Evolutionary conservation across 2,888 invertebrate species (phyloP).

Genomic region (Dromius quadrimaculatus): DNA sequence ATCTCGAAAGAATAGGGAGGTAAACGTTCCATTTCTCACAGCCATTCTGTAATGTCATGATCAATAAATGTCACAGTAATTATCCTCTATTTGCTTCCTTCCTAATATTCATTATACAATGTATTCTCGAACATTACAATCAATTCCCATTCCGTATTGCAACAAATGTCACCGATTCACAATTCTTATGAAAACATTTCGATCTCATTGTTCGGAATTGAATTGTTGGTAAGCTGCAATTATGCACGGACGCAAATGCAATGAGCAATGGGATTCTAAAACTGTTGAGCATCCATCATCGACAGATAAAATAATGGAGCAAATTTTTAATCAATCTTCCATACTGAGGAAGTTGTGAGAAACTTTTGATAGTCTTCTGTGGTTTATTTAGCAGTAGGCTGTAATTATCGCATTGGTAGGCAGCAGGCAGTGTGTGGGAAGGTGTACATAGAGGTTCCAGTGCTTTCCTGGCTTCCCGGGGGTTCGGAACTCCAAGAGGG

Average conservation of each 20-base stretch:
- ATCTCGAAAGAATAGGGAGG: no score
- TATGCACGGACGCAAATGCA: not conserved
- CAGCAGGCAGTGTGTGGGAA: not conserved
- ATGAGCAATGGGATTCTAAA: no score
- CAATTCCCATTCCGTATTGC: not conserved
- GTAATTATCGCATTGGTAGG: constrained; percentile 9
- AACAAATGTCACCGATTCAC: constrained; percentile 21
- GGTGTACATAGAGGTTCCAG: not conserved
- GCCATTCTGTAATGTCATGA: constrained; percentile 15
- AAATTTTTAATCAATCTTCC: no score
- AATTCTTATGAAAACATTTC: constrained; percentile 26
- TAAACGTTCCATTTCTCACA: no score
- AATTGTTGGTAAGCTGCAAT: not conserved
- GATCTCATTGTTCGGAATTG: not conserved
- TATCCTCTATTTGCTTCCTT: constrained; percentile 17
- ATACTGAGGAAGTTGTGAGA: no score
- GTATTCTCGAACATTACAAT: not conserved
- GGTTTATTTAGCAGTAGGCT: no score
- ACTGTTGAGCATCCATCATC: no score
- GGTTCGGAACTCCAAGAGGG: not conserved
- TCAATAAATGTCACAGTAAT: constrained; percentile 13
- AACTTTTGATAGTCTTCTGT: no score
- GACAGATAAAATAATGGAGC: no score
- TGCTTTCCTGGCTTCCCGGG: not conserved
- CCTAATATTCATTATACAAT: not conserved